Percentiles rank a stretch among this genome's conserved stretches.
phyloP scores from a whole-genome alignment of 2,113 vertebrate species.

The Syrrhaptes paradoxus region DNA sequence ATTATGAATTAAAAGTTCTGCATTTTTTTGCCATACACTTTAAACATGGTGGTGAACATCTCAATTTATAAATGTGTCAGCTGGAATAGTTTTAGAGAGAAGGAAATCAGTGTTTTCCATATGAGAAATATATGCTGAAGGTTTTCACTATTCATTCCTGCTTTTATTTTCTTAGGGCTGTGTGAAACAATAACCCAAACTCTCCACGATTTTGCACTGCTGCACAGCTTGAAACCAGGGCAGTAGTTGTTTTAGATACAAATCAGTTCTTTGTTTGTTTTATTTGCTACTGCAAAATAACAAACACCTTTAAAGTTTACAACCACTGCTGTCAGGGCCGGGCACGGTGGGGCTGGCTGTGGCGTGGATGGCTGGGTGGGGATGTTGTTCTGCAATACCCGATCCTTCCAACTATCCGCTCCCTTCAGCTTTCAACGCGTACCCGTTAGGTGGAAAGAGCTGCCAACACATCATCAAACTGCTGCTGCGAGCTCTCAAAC shows the following conservation, averaged over 20 bases:
- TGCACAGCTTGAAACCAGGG: background rate
- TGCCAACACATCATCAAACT: constrained; percentile 3
- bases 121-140: background rate
- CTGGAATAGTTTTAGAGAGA: background rate
- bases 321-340: background rate
- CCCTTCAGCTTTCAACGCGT: background rate
- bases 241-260: background rate
- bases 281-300: constrained; percentile 16
- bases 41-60: accelerated
- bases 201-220: background rate
- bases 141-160: background rate
- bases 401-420: background rate
- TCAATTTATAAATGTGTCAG: background rate
- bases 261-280: background rate
- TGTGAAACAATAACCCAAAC: background rate
- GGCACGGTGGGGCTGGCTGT: background rate
- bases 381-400: background rate
- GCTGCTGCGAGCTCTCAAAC: background rate
- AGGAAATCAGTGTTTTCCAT: background rate
- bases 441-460: constrained; percentile 2
- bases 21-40: background rate
- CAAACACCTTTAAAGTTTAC: background rate
- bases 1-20: background rate
- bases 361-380: background rate
- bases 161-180: background rate